Evolutionary conservation across 2,888 invertebrate species (phyloP).

Genomic region (Parnassius apollo): DNA sequence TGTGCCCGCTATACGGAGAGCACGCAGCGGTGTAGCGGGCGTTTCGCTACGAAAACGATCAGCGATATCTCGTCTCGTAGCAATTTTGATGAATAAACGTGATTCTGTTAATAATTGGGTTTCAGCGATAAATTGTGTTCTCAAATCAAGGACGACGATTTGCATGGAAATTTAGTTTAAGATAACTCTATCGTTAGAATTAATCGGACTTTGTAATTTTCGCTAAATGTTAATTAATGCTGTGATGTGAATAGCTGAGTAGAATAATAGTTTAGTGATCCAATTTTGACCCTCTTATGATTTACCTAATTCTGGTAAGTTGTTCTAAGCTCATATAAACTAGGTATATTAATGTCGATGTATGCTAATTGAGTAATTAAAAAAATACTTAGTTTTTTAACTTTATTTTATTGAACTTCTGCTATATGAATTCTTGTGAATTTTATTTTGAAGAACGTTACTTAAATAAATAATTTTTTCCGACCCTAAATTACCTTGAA

Average conservation of each 20-base stretch:
- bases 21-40: constrained; percentile 4
- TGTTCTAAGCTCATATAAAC: not conserved
- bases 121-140: constrained; percentile 11
- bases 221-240: constrained; percentile 22
- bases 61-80: constrained; percentile 9
- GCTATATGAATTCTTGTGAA: no score
- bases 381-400: no score
- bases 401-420: no score
- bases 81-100: constrained; percentile 20
- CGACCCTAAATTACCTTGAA: no score
- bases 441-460: no score
- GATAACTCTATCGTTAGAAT: constrained; percentile 6
- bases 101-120: constrained; percentile 16
- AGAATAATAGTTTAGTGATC: constrained; percentile 11
- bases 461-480: no score
- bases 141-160: not conserved
- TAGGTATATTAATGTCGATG: not conserved
- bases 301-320: constrained; percentile 16
- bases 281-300: not conserved
- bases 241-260: constrained; percentile 17
- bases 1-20: constrained; percentile 9
- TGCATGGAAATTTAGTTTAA: not conserved
- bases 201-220: constrained; percentile 9
- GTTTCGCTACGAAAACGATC: constrained; percentile 1
- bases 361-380: no score